Percentiles rank a stretch among this genome's conserved stretches.
phyloP scores from a whole-genome alignment of 1,140 invertebrate species.

The Diploscapter pachys region DNA sequence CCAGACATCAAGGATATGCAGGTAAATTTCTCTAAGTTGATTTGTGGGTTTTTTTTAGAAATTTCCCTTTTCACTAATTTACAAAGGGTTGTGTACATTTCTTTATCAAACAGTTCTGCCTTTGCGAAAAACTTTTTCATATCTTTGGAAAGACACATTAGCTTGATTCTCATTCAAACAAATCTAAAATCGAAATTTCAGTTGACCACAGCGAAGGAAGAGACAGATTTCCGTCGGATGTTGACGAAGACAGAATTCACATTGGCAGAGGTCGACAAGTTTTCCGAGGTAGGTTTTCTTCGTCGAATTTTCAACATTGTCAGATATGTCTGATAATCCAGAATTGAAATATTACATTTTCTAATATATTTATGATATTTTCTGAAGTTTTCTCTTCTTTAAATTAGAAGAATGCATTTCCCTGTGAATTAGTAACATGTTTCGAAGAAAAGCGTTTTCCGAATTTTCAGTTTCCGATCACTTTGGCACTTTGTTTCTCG shows the following conservation, averaged over 20 bases:
- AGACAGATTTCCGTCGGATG: constrained; percentile 71
- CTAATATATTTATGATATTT: not conserved
- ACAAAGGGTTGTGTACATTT: too few species aligned
- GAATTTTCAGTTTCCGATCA: too few species aligned
- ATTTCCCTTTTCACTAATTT: not conserved
- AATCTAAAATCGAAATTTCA: not conserved
- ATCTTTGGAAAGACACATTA: too few species aligned
- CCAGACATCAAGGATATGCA: constrained; percentile 11
- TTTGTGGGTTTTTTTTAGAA: constrained; percentile 63
- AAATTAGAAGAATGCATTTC: too few species aligned
- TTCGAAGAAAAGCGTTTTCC: too few species aligned
- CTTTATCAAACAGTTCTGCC: too few species aligned
- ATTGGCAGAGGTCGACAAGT: constrained; percentile 78
- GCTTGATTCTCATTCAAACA: too few species aligned
- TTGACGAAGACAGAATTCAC: constrained; percentile 74
- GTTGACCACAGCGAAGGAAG: constrained; percentile 69
- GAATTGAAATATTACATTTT: not conserved
- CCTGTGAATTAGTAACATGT: too few species aligned
- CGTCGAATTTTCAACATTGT: not conserved
- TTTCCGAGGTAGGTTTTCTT: constrained; percentile 68
- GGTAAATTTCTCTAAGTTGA: constrained; percentile 59
- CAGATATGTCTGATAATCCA: too few species aligned
- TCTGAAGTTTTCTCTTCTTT: too few species aligned
- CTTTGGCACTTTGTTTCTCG: too few species aligned
- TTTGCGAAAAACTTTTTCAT: too few species aligned